Conservation (phyloP, 1,140 invertebrate species). For the Nymphalis io region DNA sequence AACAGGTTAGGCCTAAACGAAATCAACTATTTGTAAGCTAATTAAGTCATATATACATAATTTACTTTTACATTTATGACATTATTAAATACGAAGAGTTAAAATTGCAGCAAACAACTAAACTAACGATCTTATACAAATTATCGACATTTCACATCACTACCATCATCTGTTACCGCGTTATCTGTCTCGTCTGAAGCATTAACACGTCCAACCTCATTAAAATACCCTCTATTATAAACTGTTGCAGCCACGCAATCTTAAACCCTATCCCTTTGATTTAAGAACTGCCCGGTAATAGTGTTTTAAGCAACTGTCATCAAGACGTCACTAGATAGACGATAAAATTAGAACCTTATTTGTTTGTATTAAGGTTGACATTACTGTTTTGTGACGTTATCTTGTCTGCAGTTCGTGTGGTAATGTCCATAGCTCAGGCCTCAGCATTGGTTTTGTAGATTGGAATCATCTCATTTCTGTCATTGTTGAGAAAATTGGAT, state of each 20-base stretch:
- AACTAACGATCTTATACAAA: not conserved
- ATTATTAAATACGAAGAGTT: not conserved
- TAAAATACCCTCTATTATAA: conserved; percentile 53
- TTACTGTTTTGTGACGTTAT: conserved; percentile 18
- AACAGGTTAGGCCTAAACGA: too few species aligned
- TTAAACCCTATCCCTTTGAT: conserved; percentile 17
- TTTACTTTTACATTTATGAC: too few species aligned
- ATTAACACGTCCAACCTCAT: conserved; percentile 73
- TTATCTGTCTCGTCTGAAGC: conserved; percentile 65
- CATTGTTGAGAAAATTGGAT: conserved; percentile 26
- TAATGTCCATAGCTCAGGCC: conserved; percentile 23
- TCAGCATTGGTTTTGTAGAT: conserved; percentile 23
- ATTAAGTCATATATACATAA: too few species aligned
- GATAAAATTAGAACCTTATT: not conserved
- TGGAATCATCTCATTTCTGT: conserved; percentile 37
- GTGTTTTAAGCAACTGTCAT: conserved; percentile 38
- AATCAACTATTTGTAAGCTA: too few species aligned
- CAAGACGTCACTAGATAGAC: not conserved
- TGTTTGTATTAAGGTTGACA: not conserved
- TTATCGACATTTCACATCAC: conserved; percentile 30
- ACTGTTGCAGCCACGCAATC: conserved; percentile 8
- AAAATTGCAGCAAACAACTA: not conserved
- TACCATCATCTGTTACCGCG: conserved; percentile 55
- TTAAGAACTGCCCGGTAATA: conserved; percentile 15
- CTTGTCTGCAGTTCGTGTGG: conserved; percentile 40